phyloP scores from a whole-genome alignment of 2,113 vertebrate genomes.

The Gymnocephalus cernua region DNA sequence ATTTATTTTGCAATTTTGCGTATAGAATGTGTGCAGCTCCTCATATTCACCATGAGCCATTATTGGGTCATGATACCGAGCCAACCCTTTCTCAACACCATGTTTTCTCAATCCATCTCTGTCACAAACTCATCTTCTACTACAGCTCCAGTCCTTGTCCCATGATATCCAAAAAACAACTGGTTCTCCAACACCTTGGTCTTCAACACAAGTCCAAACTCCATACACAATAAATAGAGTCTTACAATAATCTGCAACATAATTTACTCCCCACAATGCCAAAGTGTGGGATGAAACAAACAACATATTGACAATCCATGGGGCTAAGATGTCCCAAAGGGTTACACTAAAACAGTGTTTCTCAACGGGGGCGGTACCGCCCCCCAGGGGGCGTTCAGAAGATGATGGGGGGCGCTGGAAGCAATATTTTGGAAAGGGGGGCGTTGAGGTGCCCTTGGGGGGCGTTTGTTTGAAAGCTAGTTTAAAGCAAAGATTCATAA shows the following conservation, averaged over 20 bases:
- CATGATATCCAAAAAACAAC: background rate
- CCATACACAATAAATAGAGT: background rate
- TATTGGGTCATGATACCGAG: constrained; percentile 9
- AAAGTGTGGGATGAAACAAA: background rate
- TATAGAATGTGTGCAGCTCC: constrained; percentile 14
- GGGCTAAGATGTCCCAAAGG: background rate
- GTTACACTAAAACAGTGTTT: background rate
- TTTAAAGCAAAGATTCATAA: too few relatives aligned
- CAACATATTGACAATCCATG: background rate
- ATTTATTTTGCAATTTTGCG: background rate
- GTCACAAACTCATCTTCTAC: background rate
- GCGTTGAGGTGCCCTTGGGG: too few relatives aligned
- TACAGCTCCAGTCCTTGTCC: background rate
- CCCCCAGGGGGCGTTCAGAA: too few relatives aligned
- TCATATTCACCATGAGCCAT: constrained; percentile 2
- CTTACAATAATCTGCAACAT: background rate
- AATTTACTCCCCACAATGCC: background rate
- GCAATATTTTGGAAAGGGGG: too few relatives aligned
- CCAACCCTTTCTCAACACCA: constrained; percentile 12
- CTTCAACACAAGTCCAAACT: background rate
- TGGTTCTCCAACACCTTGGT: background rate
- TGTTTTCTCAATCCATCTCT: background rate
- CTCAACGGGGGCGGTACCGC: too few relatives aligned
- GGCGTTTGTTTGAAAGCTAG: too few relatives aligned
- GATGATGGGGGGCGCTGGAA: too few relatives aligned